Percentiles rank a stretch among this genome's conserved stretches.
Evolutionary conservation across 2,797 vertebrate species (phyloP).

Genomic region (Diglossa cyanea): DNA sequence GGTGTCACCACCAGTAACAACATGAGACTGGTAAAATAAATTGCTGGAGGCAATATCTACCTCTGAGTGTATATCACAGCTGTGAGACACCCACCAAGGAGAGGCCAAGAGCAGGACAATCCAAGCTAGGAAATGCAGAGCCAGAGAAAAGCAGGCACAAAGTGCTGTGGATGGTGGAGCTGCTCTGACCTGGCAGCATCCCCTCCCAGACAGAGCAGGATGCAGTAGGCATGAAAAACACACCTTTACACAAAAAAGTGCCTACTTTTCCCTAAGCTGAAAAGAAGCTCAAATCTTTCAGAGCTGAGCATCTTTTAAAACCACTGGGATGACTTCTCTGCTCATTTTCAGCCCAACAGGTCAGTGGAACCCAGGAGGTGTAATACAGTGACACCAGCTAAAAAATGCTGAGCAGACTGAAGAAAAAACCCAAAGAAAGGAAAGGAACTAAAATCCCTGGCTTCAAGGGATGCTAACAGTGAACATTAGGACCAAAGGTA

Average conservation of each 20-base stretch:
- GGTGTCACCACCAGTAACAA: not conserved
- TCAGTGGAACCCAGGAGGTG: not conserved
- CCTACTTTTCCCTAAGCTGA: not conserved
- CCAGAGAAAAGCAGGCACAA: not conserved
- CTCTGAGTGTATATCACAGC: not conserved
- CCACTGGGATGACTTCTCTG: not conserved
- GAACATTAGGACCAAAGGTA: not conserved
- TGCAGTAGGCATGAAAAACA: not conserved
- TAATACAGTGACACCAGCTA: not conserved
- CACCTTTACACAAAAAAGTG: not conserved
- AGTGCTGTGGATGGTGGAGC: not conserved
- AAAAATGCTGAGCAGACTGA: not conserved
- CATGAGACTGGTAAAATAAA: not conserved
- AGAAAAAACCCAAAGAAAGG: not conserved
- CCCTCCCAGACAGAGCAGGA: not conserved
- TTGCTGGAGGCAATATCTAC: not conserved
- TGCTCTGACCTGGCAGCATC: not conserved
- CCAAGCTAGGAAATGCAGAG: not conserved
- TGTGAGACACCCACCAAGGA: not conserved
- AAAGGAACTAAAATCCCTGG: not conserved
- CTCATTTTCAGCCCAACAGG: not conserved
- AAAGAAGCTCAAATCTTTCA: not conserved
- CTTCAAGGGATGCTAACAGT: not conserved
- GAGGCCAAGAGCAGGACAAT: not conserved
- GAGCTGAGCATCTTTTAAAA: not conserved